phyloP scores from a whole-genome alignment of 2,888 invertebrate genomes.

The Neoaliturus tenellus region DNA sequence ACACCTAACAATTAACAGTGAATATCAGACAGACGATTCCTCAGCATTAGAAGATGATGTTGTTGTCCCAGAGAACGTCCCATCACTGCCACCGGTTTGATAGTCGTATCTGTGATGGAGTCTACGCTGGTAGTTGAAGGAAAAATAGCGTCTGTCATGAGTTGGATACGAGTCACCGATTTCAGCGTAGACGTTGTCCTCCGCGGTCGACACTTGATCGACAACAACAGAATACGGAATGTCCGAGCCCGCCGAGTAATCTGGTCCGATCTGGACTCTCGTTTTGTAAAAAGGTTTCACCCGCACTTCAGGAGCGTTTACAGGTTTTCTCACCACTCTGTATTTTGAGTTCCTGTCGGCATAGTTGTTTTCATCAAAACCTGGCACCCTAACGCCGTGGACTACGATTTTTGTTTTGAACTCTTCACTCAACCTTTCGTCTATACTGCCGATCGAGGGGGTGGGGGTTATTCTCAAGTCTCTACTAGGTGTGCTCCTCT shows the following conservation, averaged over 20 bases:
- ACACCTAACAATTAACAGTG: background rate
- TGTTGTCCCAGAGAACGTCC: constrained; percentile 58
- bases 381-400: constrained; percentile 28
- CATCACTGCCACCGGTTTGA: constrained; percentile 56
- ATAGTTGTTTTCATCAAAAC: constrained; percentile 55
- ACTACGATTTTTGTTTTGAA: constrained; percentile 54
- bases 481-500: background rate
- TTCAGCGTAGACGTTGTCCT: constrained; percentile 72
- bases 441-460: background rate
- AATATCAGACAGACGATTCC: constrained; percentile 54
- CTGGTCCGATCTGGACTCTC: constrained; percentile 60
- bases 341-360: constrained; percentile 56
- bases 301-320: constrained; percentile 43
- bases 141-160: constrained; percentile 52
- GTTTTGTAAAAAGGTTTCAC: constrained; percentile 63
- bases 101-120: constrained; percentile 53
- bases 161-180: constrained; percentile 69
- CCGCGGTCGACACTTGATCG: constrained; percentile 62
- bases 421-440: constrained; percentile 33
- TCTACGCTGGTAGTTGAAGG: constrained; percentile 54
- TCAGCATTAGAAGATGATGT: constrained; percentile 58
- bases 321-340: constrained; percentile 60
- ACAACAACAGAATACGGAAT: constrained; percentile 72
- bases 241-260: constrained; percentile 65
- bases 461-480: constrained; percentile 8